Conservation (phyloP, 2,888 invertebrate genomes). For the Cosmia trapezina region DNA sequence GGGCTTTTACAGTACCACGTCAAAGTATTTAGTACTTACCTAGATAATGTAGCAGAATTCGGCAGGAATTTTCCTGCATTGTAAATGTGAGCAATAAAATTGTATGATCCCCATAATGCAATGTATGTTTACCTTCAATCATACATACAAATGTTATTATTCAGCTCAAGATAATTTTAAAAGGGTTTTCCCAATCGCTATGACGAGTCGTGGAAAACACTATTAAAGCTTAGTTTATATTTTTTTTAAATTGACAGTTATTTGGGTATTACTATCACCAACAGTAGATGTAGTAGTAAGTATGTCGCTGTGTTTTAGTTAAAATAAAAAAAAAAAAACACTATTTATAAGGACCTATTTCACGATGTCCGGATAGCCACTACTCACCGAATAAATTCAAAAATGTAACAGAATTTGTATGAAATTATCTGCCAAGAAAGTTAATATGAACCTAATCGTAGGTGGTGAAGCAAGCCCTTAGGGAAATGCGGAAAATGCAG, state of each 20-base stretch:
- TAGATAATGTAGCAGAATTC: neutral
- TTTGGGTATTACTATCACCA: neutral
- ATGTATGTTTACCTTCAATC: constrained; percentile 7
- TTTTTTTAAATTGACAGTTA: neutral
- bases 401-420: too few species aligned
- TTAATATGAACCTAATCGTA: too few species aligned
- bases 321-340: too few species aligned
- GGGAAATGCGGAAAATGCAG: too few species aligned
- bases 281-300: neutral
- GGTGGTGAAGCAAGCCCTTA: too few species aligned
- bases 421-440: too few species aligned
- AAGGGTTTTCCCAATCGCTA: neutral
- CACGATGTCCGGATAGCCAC: too few species aligned
- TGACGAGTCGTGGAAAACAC: too few species aligned
- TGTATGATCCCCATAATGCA: constrained; percentile 23
- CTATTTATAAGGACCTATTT: too few species aligned
- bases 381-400: too few species aligned
- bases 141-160: neutral
- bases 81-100: constrained; percentile 22
- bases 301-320: too few species aligned
- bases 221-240: too few species aligned
- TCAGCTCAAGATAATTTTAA: constrained; percentile 3
- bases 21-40: constrained; percentile 7
- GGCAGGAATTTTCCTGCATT: constrained; percentile 6
- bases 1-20: constrained; percentile 23